A percentile compares a stretch with the other conserved stretches of the same genome.
These are phyloP conservation scores for Ceyx melanurus DNA, from an alignment of 2,113 vertebrate species.

Conservation along the genomic window DNA sequence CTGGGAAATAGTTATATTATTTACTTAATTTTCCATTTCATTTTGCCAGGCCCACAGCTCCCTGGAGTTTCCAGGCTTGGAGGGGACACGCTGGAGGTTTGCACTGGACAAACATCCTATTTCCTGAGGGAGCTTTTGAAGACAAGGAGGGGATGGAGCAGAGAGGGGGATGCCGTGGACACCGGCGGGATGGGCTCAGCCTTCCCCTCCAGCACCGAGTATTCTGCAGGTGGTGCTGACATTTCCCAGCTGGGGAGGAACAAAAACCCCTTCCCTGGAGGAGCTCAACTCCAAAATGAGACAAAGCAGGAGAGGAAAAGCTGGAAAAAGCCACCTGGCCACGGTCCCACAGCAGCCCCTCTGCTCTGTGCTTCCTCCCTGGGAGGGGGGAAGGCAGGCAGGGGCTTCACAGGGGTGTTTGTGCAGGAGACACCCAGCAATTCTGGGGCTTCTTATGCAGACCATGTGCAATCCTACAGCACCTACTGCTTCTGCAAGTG, in stretches of 20 bases:
- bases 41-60: background rate
- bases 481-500: rapidly evolving
- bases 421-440: background rate
- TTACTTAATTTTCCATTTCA: background rate
- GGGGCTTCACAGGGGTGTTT: background rate
- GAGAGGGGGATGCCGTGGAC: background rate
- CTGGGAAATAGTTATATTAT: background rate
- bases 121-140: background rate
- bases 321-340: background rate
- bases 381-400: rapidly evolving
- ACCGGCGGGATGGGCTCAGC: background rate
- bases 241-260: background rate
- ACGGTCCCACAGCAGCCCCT: background rate
- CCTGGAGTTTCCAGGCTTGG: background rate
- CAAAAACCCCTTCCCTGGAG: background rate
- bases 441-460: background rate
- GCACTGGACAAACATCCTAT: background rate
- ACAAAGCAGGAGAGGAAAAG: background rate
- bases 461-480: background rate
- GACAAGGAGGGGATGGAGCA: background rate
- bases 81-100: background rate
- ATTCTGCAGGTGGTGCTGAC: background rate
- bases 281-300: rapidly evolving
- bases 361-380: background rate
- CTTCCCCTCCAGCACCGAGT: background rate